Conservation (phyloP, 1,140 invertebrate genomes). For the Adoxophyes honmai region DNA sequence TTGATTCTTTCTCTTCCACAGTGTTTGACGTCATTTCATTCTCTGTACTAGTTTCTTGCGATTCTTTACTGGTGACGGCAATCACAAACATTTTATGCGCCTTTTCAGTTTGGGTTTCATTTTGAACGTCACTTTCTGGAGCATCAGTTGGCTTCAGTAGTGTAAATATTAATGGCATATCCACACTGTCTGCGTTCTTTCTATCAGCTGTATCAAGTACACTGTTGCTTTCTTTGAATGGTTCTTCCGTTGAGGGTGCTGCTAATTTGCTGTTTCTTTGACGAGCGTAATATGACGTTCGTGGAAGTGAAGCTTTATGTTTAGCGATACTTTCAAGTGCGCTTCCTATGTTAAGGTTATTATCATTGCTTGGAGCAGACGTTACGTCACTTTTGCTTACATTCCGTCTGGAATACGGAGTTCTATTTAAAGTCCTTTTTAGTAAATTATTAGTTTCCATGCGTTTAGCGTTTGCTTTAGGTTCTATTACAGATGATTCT, state of each 20-base stretch:
- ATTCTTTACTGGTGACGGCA: constrained; percentile 50
- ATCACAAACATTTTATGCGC: constrained; percentile 44
- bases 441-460: constrained; percentile 30
- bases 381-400: constrained; percentile 18
- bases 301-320: constrained; percentile 38
- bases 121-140: constrained; percentile 20
- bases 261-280: constrained; percentile 43
- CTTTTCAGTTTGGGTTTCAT: constrained; percentile 23
- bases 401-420: constrained; percentile 18
- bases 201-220: constrained; percentile 32
- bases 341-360: constrained; percentile 27
- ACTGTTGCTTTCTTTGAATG: constrained; percentile 21
- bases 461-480: constrained; percentile 31
- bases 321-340: constrained; percentile 24
- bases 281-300: constrained; percentile 58
- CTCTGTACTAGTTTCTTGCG: constrained; percentile 42
- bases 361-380: constrained; percentile 28
- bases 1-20: constrained; percentile 41
- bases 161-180: constrained; percentile 56
- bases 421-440: constrained; percentile 44
- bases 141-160: constrained; percentile 35
- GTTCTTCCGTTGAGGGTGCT: constrained; percentile 29
- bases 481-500: constrained; percentile 35
- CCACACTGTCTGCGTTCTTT: constrained; percentile 45
- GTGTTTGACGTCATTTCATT: constrained; percentile 37